Conservation (phyloP, 2,888 invertebrate species). For the Phaonia tiefii region DNA sequence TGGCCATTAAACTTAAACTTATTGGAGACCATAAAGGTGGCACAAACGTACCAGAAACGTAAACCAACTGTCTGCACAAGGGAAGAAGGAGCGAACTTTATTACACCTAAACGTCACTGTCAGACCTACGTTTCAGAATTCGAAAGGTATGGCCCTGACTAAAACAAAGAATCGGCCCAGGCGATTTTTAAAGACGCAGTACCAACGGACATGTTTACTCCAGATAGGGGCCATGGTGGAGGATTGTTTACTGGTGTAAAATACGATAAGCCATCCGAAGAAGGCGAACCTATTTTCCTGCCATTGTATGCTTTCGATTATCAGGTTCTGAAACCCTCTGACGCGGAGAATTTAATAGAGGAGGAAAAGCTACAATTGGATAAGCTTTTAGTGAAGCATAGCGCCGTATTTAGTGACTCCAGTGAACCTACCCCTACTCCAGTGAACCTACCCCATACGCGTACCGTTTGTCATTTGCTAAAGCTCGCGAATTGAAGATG, state of each 20-base stretch:
- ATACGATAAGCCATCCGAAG: neutral
- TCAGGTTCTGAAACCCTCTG: constrained; percentile 43
- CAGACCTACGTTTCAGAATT: constrained; percentile 39
- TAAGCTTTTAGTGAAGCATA: constrained; percentile 19
- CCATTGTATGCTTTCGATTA: constrained; percentile 36
- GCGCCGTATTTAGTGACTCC: too few species aligned
- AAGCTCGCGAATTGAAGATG: too few species aligned
- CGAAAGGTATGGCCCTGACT: too few species aligned
- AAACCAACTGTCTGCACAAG: neutral
- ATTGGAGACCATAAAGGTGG: constrained; percentile 33
- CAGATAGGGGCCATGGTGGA: neutral
- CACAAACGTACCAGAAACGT: neutral
- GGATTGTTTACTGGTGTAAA: constrained; percentile 34
- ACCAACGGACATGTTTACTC: constrained; percentile 39
- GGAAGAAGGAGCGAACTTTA: neutral
- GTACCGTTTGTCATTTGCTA: constrained; percentile 72
- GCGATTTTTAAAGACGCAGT: constrained; percentile 48
- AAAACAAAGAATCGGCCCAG: constrained; percentile 42
- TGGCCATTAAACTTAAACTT: constrained; percentile 45
- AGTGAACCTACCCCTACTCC: constrained; percentile 15
- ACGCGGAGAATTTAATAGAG: constrained; percentile 29
- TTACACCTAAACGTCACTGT: constrained; percentile 34
- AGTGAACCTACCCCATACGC: constrained; percentile 42
- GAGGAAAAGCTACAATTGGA: constrained; percentile 41
- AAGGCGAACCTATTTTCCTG: constrained; percentile 23